phyloP scores from a whole-genome alignment of 1,140 invertebrate genomes.

The Chrysomallon squamiferum region DNA sequence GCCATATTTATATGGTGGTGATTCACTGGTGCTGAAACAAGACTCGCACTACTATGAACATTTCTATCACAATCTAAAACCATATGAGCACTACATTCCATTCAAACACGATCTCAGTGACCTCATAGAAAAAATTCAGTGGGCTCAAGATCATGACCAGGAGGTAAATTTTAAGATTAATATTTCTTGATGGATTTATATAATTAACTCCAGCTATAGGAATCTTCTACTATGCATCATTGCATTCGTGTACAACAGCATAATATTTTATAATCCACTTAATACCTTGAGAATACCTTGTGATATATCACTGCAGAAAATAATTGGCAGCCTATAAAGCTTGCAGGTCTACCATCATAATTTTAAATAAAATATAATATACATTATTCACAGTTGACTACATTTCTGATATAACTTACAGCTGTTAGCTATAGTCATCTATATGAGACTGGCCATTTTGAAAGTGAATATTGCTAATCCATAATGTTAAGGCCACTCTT shows the following conservation, averaged over 20 bases:
- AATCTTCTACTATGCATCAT: background rate
- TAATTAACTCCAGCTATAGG: background rate
- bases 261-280: background rate
- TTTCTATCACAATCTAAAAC: slow-evolving; percentile 82
- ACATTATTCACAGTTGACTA: too few species aligned
- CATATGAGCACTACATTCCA: slow-evolving; percentile 84
- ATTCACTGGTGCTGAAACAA: slow-evolving; percentile 89
- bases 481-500: too few species aligned
- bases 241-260: background rate
- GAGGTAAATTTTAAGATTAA: too few species aligned
- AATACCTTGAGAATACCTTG: background rate
- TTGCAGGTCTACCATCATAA: background rate
- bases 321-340: background rate
- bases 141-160: slow-evolving; percentile 81
- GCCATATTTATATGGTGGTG: slow-evolving; percentile 88
- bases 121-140: slow-evolving; percentile 79
- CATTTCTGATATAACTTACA: too few species aligned
- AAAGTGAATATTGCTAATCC: too few species aligned
- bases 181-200: too few species aligned
- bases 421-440: too few species aligned
- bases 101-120: slow-evolving; percentile 82
- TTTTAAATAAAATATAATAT: too few species aligned
- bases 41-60: slow-evolving; percentile 93
- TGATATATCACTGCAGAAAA: background rate
- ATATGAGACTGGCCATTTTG: too few species aligned